Base-by-base conservation (phyloP, 2,888 invertebrate genomes). In the Mallateleia sp. region DNA sequence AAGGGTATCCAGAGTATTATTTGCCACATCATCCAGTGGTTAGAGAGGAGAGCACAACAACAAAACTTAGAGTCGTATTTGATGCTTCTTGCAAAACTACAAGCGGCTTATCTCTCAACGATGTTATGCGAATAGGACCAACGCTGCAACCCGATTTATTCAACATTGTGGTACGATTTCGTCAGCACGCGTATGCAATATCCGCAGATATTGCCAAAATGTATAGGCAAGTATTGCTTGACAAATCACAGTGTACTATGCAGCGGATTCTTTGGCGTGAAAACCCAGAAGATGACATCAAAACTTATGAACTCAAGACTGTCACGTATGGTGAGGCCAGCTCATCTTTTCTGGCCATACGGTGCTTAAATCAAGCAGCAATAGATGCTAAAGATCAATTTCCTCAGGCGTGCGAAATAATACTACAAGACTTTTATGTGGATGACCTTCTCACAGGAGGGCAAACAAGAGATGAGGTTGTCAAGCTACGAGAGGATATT, bases 361-460 rank as follows among this genome's bases (percentile, higher is more conserved):
- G 72, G 28, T 18, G 18, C 2, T 25, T 85, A 1, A 34, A 77
- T 22, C 50, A 83, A 56, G 32, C 78, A 42, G 67, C 79, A 5
- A 32, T 22, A 14, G 77, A 84, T 22, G 66, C 28, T 7, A 28
- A 58, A 38, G 11, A 24, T 1, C 18, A 79, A 18, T 87, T 58
- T 69, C 75, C 83, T 6, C 5, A 3, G 9, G 87, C 74, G 0
- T 11, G 62, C n/a, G 4, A 58, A 25, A 64, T 69, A 6, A 47
- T 80, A 20, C 38, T 45, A 9, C 18, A 28, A 0, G 66, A 80
- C 28, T 50, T 80, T 18, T 84, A 84, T 18, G 80, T 87, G 14
- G 87, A 84, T 28, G 87, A 87, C 20, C 25, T 87, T 15, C 25
- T 87, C 7, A 56, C 80, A 0, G 79, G 83, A 7, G 64, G 67